phyloP scores from a whole-genome alignment of 2,888 invertebrate genomes.

The Muschampia staudingeri region DNA sequence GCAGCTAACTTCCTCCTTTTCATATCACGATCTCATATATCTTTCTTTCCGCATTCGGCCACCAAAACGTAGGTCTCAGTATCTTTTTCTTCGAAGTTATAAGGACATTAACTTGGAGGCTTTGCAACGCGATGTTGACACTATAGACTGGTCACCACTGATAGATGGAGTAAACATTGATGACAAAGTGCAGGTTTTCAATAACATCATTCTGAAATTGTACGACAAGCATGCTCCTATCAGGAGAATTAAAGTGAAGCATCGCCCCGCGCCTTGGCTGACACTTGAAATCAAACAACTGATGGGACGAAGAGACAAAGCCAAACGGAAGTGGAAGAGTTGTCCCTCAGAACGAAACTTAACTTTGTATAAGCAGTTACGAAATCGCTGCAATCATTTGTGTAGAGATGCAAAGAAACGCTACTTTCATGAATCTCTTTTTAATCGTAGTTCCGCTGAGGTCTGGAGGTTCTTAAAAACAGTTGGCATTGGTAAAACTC shows the following conservation, averaged over 20 bases:
- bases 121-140: background rate
- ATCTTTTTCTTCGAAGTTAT: background rate
- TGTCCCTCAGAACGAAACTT: background rate
- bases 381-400: background rate
- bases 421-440: background rate
- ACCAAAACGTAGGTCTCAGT: background rate
- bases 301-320: background rate
- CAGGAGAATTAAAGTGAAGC: conserved; percentile 32
- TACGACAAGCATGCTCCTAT: conserved; percentile 20
- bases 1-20: background rate
- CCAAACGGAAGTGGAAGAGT: background rate
- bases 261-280: conserved; percentile 35
- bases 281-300: background rate
- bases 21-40: background rate
- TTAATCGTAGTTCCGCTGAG: background rate
- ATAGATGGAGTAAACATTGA: background rate
- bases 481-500: background rate
- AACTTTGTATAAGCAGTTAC: background rate
- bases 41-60: background rate
- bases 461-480: conserved; percentile 5
- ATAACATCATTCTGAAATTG: background rate
- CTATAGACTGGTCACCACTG: background rate
- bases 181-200: background rate
- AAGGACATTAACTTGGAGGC: background rate
- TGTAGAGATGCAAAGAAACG: conserved; percentile 11